phyloP scores from a whole-genome alignment of 2,888 invertebrate genomes.

The Drosophila stalkeri region DNA sequence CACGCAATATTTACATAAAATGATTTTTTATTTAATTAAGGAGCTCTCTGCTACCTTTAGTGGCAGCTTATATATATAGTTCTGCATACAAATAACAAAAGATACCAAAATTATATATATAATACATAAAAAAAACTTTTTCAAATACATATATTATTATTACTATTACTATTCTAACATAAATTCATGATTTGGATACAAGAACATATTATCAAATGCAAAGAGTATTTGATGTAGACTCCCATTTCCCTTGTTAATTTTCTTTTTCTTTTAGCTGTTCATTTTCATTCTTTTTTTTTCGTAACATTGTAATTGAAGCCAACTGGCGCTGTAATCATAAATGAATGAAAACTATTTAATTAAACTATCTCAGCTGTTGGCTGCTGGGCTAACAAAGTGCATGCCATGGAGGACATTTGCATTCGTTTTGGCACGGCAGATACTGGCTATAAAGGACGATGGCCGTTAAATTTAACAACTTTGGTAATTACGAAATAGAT shows the following conservation, averaged over 20 bases:
- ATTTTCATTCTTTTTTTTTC: not conserved
- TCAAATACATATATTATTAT: too few species aligned
- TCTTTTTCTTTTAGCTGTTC: not conserved
- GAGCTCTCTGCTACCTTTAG: too few species aligned
- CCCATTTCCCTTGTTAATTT: not conserved
- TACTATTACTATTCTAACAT: not conserved
- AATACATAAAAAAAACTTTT: too few species aligned
- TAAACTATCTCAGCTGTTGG: constrained; percentile 21
- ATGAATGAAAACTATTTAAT: constrained; percentile 58
- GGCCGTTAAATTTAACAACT: constrained; percentile 70
- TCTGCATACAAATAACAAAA: too few species aligned
- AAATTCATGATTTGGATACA: not conserved
- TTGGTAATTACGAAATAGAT: constrained; percentile 78
- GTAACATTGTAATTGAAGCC: constrained; percentile 38
- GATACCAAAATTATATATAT: too few species aligned
- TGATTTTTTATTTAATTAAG: too few species aligned
- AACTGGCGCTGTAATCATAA: constrained; percentile 56
- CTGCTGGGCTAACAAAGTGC: constrained; percentile 11
- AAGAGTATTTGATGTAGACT: not conserved
- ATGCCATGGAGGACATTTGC: constrained; percentile 21
- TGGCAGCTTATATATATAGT: too few species aligned
- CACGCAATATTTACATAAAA: too few species aligned
- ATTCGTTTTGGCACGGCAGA: not conserved
- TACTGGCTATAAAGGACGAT: constrained; percentile 23
- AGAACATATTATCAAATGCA: not conserved